phyloP scores from a whole-genome alignment of 1,140 invertebrate genomes.

The Drosophila eugracilis region DNA sequence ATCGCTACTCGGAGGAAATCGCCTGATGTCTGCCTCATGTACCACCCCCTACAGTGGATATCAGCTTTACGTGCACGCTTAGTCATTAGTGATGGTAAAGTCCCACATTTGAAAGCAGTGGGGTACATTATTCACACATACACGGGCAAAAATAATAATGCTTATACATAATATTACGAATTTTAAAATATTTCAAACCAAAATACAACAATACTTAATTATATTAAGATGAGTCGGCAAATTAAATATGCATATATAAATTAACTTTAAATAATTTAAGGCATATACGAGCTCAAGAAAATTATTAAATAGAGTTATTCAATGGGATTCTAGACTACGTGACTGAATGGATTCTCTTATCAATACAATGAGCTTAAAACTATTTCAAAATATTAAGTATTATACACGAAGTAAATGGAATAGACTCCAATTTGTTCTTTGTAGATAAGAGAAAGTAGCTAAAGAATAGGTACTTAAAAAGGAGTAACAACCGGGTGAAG shows the following conservation, averaged over 20 bases:
- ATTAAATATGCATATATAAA: too few relatives aligned
- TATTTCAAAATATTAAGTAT: not conserved
- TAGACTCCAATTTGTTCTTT: too few relatives aligned
- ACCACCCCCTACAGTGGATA: constrained; percentile 5
- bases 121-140: not conserved
- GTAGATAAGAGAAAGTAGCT: not conserved
- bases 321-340: too few relatives aligned
- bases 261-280: too few relatives aligned
- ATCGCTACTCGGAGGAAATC: constrained; percentile 12
- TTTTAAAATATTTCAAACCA: not conserved
- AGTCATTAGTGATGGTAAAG: constrained; percentile 16
- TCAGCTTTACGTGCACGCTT: not conserved
- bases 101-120: constrained; percentile 5
- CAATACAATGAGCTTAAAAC: constrained; percentile 3
- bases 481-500: not conserved
- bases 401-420: not conserved
- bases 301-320: too few relatives aligned
- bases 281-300: too few relatives aligned
- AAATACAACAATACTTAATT: too few relatives aligned
- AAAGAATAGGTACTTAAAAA: not conserved
- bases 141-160: not conserved
- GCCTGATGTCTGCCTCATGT: constrained; percentile 29
- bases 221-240: too few relatives aligned
- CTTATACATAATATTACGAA: not conserved
- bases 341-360: too few relatives aligned